phyloP scores from a whole-genome alignment of 2,113 vertebrate species.

The Meleagris gallopavo region DNA sequence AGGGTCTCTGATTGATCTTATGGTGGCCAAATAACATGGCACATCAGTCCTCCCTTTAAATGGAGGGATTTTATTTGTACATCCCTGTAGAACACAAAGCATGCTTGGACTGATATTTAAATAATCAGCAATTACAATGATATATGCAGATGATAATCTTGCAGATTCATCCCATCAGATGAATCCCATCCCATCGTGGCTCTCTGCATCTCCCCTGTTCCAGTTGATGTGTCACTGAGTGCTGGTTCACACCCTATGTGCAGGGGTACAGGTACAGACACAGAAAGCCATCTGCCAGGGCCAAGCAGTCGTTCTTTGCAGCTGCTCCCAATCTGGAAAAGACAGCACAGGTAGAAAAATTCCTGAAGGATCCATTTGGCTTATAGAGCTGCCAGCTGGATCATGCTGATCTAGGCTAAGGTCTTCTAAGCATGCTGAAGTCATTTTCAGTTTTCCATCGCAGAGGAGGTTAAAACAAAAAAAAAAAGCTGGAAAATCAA shows the following conservation, averaged over 20 bases:
- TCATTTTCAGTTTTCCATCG: constrained; percentile 37
- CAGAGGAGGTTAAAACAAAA: not conserved
- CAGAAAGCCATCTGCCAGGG: not conserved
- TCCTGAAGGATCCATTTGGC: not conserved
- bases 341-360: not conserved
- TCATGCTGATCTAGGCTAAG: not conserved
- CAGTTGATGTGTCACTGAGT: not conserved
- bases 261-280: not conserved
- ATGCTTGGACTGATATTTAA: not conserved
- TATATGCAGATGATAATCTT: not conserved
- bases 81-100: not conserved
- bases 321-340: not conserved
- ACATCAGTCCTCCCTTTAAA: not conserved
- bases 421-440: constrained; percentile 36
- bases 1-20: not conserved
- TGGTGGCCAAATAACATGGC: not conserved
- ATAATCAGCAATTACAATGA: not conserved
- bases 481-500: constrained; percentile 33
- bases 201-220: not conserved
- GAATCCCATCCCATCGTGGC: not conserved
- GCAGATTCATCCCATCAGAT: not conserved
- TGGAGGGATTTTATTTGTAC: not conserved
- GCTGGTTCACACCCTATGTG: not conserved
- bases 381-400: constrained; percentile 1
- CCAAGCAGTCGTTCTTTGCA: not conserved